Evolutionary conservation across 2,888 invertebrate genomes (phyloP).

Genomic region (Idaea straminata): DNA sequence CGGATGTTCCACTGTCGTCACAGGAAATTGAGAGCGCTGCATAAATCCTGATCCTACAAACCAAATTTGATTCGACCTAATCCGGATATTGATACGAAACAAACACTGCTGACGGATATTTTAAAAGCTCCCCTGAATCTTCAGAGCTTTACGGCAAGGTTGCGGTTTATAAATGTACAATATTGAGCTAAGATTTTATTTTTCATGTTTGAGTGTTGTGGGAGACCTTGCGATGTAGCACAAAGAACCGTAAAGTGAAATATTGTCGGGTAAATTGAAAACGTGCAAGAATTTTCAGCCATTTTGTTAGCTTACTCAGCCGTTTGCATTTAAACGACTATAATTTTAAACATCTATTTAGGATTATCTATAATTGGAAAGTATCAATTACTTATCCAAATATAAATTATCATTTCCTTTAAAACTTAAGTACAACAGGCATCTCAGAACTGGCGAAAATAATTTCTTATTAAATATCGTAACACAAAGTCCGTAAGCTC

Average conservation of each 20-base stretch:
- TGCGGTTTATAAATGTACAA: conserved; percentile 27
- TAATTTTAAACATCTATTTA: conserved; percentile 21
- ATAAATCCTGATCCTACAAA: conserved; percentile 77
- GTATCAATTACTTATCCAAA: conserved; percentile 14
- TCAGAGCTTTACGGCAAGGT: conserved; percentile 20
- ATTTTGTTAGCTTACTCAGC: conserved; percentile 34
- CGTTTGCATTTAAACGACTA: conserved; percentile 20
- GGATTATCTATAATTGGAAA: conserved; percentile 6
- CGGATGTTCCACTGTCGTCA: conserved; percentile 75
- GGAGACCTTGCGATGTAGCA: conserved; percentile 46
- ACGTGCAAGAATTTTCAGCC: conserved; percentile 66
- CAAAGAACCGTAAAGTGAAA: conserved; percentile 60
- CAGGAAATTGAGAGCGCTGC: conserved; percentile 79
- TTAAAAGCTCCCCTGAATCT: conserved; percentile 41
- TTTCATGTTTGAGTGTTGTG: conserved; percentile 46
- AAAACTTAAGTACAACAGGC: conserved; percentile 20
- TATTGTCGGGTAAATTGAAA: conserved; percentile 70
- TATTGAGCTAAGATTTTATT: conserved; percentile 33
- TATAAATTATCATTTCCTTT: conserved; percentile 2
- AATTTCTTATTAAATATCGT: conserved; percentile 27
- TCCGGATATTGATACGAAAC: conserved; percentile 78
- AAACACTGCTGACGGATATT: conserved; percentile 57
- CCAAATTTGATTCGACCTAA: conserved; percentile 77
- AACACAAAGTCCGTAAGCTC: conserved; percentile 31
- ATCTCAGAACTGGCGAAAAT: conserved; percentile 18